phyloP scores from a whole-genome alignment of 2,113 vertebrate species.

The Tachysurus vachellii region DNA sequence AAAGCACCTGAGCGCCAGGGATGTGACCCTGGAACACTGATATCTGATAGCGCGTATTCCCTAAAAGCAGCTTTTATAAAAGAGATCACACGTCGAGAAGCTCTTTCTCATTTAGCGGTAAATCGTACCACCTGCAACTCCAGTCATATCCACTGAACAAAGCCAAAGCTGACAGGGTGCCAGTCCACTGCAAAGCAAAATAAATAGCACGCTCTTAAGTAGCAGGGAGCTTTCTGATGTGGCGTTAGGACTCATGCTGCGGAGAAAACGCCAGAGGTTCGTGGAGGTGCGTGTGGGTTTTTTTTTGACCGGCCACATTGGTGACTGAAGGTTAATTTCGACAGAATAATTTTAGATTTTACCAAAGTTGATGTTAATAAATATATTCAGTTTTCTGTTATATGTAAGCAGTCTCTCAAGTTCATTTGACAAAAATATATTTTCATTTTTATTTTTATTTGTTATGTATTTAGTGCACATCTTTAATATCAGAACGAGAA shows the following conservation, averaged over 20 bases:
- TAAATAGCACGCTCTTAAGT: constrained; percentile 68
- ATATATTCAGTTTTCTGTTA: neutral
- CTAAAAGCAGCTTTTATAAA: constrained; percentile 35
- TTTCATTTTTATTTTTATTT: neutral
- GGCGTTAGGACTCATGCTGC: constrained; percentile 63
- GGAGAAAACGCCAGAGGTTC: constrained; percentile 74
- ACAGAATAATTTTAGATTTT: neutral
- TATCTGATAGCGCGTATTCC: constrained; percentile 42
- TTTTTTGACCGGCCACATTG: neutral
- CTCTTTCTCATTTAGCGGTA: constrained; percentile 49
- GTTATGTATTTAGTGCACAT: neutral
- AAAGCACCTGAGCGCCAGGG: constrained; percentile 39
- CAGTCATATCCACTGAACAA: constrained; percentile 58
- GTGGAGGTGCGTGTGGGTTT: constrained; percentile 50
- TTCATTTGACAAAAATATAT: neutral
- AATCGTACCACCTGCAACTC: constrained; percentile 64
- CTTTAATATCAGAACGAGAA: too few relatives aligned
- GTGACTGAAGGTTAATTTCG: neutral
- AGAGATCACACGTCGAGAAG: constrained; percentile 42
- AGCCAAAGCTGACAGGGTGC: constrained; percentile 61
- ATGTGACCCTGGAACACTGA: constrained; percentile 35
- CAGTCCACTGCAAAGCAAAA: constrained; percentile 66
- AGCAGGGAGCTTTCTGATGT: constrained; percentile 58
- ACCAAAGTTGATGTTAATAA: neutral
- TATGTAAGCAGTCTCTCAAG: neutral